These are phyloP conservation scores for Chrysolina haemoptera DNA, from an alignment of 2,888 invertebrate species.

Conservation along the genomic window DNA sequence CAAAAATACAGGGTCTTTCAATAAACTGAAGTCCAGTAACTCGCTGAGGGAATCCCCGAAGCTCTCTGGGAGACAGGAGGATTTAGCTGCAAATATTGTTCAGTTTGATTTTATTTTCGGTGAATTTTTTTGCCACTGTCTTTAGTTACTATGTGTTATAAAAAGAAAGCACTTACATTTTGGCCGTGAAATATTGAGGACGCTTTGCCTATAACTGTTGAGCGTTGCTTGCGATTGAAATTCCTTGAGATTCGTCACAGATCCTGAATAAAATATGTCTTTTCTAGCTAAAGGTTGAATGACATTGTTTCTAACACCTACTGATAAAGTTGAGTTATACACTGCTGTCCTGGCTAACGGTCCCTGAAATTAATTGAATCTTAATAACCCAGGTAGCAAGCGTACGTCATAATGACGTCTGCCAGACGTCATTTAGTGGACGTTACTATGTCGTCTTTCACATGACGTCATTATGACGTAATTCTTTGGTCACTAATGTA, in stretches of 20 bases:
- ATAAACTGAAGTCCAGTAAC: conserved; percentile 72
- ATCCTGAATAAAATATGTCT: conserved; percentile 98
- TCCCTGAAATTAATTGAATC: conserved; percentile 64
- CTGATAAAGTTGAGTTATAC: conserved; percentile 77
- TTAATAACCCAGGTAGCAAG: no score
- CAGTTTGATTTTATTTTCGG: no score
- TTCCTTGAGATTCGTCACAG: conserved; percentile 92
- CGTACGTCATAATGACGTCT: no score
- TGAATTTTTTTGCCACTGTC: no score
- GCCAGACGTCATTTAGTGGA: no score
- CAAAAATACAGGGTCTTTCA: conserved; percentile 92
- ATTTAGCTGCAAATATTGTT: conserved; percentile 35
- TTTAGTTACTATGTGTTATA: no score
- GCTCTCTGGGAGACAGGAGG: conserved; percentile 71
- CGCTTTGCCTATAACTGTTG: conserved; percentile 91
- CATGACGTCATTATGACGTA: no score
- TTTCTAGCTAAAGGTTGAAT: conserved; percentile 93
- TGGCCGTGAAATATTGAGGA: conserved; percentile 84
- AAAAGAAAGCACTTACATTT: conserved; percentile 14
- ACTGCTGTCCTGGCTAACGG: conserved; percentile 81
- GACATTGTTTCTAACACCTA: conserved; percentile 72
- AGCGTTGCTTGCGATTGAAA: conserved; percentile 94
- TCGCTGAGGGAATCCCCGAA: conserved; percentile 80
- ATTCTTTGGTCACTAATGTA: no score
- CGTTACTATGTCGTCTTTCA: no score